Conservation (phyloP, 1,140 invertebrate species). For the Drosophila parabipectinata region DNA sequence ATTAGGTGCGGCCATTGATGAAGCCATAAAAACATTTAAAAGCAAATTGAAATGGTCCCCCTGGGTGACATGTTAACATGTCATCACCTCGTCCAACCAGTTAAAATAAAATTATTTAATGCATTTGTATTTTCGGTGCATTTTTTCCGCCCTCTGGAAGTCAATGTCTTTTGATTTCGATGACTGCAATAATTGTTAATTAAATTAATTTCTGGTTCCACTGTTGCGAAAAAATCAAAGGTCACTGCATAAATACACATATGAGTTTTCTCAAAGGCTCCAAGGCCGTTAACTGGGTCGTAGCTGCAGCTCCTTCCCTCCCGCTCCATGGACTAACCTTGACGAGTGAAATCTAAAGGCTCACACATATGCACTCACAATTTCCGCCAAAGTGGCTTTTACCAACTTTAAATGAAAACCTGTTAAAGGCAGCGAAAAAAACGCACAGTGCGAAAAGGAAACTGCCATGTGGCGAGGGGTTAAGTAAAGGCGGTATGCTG, state of each 20-base stretch:
- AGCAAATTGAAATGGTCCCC: constrained; percentile 48
- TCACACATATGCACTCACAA: constrained; percentile 61
- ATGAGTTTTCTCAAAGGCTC: constrained; percentile 39
- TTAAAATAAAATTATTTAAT: constrained; percentile 44
- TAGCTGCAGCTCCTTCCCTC: neutral
- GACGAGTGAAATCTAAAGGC: constrained; percentile 73
- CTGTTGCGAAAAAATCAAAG: constrained; percentile 7
- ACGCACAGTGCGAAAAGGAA: constrained; percentile 27
- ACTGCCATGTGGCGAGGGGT: constrained; percentile 9
- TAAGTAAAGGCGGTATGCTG: neutral
- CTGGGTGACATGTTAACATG: constrained; percentile 50
- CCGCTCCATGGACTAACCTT: constrained; percentile 53
- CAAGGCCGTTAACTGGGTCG: constrained; percentile 67
- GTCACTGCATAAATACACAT: constrained; percentile 13
- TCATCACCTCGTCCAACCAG: constrained; percentile 45
- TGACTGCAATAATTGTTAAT: constrained; percentile 21
- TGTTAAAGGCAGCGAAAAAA: constrained; percentile 59
- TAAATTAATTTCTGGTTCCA: constrained; percentile 16
- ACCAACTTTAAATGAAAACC: constrained; percentile 78
- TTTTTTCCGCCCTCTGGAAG: constrained; percentile 9
- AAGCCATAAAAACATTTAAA: constrained; percentile 66
- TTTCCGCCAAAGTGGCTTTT: constrained; percentile 79
- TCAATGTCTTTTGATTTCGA: constrained; percentile 32
- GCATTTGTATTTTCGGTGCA: constrained; percentile 9
- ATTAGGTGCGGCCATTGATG: constrained; percentile 71